Evolutionary conservation across 2,113 vertebrate species (phyloP).

Genomic region (Paracanthobrama guichenoti): DNA sequence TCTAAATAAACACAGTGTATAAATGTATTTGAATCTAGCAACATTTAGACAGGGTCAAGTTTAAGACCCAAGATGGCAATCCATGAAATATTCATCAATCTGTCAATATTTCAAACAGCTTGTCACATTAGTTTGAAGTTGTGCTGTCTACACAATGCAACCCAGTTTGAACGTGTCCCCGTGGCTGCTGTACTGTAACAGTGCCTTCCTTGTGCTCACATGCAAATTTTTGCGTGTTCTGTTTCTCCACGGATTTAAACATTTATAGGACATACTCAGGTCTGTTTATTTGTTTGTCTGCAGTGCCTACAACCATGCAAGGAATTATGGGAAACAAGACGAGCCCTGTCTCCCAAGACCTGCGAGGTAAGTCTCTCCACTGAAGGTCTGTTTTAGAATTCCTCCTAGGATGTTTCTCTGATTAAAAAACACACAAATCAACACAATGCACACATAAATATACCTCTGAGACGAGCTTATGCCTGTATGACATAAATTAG

Average conservation of each 20-base stretch:
- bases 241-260: slow-evolving; percentile 28
- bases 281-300: slow-evolving; percentile 56
- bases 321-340: slow-evolving; percentile 76
- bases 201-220: slow-evolving; percentile 15
- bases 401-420: background rate
- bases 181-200: slow-evolving; percentile 13
- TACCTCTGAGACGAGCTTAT: background rate
- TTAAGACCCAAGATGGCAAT: background rate
- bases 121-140: background rate
- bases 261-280: slow-evolving; percentile 21
- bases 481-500: background rate
- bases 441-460: background rate
- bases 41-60: background rate
- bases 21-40: background rate
- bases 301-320: slow-evolving; percentile 80
- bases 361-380: slow-evolving; percentile 74
- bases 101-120: slow-evolving; percentile 14
- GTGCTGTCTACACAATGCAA: background rate
- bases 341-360: slow-evolving; percentile 67
- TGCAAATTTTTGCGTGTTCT: slow-evolving; percentile 33
- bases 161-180: background rate
- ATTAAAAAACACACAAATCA: slow-evolving; percentile 38
- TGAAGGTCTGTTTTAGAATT: slow-evolving; percentile 21
- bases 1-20: background rate
- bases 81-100: slow-evolving; percentile 20